A percentile compares a stretch with the other conserved stretches of the same genome.
Conservation (phyloP, 2,113 vertebrate genomes). For the Epinephelus fuscoguttatus region DNA sequence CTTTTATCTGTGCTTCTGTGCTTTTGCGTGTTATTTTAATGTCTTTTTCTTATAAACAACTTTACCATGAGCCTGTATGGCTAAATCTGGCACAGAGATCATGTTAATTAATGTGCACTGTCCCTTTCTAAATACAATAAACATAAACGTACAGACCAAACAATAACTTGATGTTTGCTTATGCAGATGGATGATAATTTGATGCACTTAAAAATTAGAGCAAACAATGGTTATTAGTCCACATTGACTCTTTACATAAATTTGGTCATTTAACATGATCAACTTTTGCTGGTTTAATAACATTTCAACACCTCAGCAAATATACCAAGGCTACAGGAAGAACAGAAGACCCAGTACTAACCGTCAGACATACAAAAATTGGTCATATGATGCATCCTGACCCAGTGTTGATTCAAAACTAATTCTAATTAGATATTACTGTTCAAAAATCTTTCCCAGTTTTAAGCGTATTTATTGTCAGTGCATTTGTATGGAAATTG, state of each 20-base stretch:
- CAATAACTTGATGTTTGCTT: neutral
- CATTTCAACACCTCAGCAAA: neutral
- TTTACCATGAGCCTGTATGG: no score
- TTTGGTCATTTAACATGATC: neutral
- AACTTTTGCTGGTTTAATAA: neutral
- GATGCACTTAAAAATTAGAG: neutral
- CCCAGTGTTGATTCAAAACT: neutral
- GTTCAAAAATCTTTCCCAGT: no score
- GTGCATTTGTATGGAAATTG: no score
- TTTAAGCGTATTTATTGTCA: no score
- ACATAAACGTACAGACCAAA: neutral
- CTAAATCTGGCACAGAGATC: no score
- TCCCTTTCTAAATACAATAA: no score
- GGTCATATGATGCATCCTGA: neutral
- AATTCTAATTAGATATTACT: no score
- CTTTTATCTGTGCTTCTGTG: no score
- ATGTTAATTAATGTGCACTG: no score
- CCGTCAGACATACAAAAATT: neutral
- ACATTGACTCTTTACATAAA: neutral
- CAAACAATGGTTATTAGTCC: neutral
- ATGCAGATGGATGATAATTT: neutral
- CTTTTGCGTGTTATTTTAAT: no score
- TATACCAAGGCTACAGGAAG: neutral
- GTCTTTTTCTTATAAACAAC: no score
- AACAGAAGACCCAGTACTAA: neutral